A percentile compares a stretch with the other conserved stretches of the same genome.
phyloP scores from a whole-genome alignment of 2,797 vertebrate species.

The Takifugu ocellatus region DNA sequence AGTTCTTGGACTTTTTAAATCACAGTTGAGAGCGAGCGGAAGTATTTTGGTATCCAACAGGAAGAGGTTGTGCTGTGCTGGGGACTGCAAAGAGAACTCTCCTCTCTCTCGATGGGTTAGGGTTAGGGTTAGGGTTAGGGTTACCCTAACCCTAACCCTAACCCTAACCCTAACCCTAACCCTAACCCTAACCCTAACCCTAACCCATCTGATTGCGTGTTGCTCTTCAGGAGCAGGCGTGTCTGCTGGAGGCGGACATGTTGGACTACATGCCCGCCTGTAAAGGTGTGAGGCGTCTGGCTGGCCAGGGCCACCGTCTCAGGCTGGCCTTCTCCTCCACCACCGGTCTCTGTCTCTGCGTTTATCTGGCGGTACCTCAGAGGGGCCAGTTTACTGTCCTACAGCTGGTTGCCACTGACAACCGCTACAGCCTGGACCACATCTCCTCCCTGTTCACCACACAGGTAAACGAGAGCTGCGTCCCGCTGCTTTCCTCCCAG shows the following conservation, averaged over 20 bases:
- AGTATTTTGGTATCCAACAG: too few relatives aligned
- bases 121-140: too few relatives aligned
- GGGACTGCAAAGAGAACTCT: too few relatives aligned
- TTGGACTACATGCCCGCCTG: slow-evolving; percentile 86
- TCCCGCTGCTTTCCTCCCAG: background rate
- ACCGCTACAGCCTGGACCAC: slow-evolving; percentile 89
- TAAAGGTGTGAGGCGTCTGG: slow-evolving; percentile 74
- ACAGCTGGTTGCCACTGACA: slow-evolving; percentile 85
- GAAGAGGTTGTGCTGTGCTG: too few relatives aligned
- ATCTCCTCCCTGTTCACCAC: slow-evolving; percentile 87
- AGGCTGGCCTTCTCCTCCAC: slow-evolving; percentile 80
- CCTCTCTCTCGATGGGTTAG: background rate
- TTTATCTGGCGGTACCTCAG: slow-evolving; percentile 83
- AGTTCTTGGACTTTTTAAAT: too few relatives aligned
- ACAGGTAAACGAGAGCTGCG: slow-evolving; percentile 72
- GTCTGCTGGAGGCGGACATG: slow-evolving; percentile 88
- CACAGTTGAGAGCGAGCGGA: too few relatives aligned
- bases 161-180: too few relatives aligned
- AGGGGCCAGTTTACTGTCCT: slow-evolving; percentile 90
- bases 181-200: too few relatives aligned
- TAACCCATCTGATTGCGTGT: background rate
- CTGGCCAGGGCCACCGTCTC: slow-evolving; percentile 81
- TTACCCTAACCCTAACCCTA: too few relatives aligned
- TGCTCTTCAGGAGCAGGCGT: slow-evolving; percentile 83
- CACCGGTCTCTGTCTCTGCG: slow-evolving; percentile 83